Conservation (phyloP, 2,113 vertebrate genomes). For the Jaculus jaculus region DNA sequence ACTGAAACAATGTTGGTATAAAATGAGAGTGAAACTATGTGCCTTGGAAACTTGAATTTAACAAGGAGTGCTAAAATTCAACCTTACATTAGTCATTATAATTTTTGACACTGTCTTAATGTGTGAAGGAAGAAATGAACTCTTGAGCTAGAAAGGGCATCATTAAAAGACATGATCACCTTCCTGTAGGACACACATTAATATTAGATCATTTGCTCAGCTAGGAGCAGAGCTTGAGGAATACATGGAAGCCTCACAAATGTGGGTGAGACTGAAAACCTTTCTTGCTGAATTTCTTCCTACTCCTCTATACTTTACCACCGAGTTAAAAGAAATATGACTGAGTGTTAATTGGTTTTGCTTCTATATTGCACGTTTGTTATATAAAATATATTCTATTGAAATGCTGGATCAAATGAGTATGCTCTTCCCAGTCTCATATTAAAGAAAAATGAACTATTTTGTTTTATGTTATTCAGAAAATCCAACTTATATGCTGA, state of each 20-base stretch:
- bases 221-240: slow-evolving; percentile 33
- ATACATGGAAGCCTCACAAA: slow-evolving; percentile 32
- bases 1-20: slow-evolving; percentile 37
- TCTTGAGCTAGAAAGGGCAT: slow-evolving; percentile 74
- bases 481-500: not conserved
- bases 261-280: slow-evolving; percentile 59
- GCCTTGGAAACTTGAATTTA: slow-evolving; percentile 63
- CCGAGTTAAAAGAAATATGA: slow-evolving; percentile 66
- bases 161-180: slow-evolving; percentile 74
- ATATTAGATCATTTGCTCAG: slow-evolving; percentile 75
- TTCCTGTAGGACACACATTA: slow-evolving; percentile 76
- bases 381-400: slow-evolving; percentile 35
- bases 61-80: slow-evolving; percentile 76
- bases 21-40: slow-evolving; percentile 61
- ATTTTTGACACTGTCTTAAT: slow-evolving; percentile 80
- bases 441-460: slow-evolving; percentile 7
- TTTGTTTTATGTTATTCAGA: slow-evolving; percentile 56
- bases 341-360: slow-evolving; percentile 71
- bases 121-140: slow-evolving; percentile 78
- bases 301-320: slow-evolving; percentile 28
- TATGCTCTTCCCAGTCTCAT: not conserved
- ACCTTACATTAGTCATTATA: slow-evolving; percentile 76
- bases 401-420: slow-evolving; percentile 28
- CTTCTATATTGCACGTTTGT: slow-evolving; percentile 55
- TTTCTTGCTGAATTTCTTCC: slow-evolving; percentile 52